Evolutionary conservation across 2,797 vertebrate species (phyloP), one percentile per base, ranked within the genome.

Genomic region (Oreonectes daqikongensis): DNA sequence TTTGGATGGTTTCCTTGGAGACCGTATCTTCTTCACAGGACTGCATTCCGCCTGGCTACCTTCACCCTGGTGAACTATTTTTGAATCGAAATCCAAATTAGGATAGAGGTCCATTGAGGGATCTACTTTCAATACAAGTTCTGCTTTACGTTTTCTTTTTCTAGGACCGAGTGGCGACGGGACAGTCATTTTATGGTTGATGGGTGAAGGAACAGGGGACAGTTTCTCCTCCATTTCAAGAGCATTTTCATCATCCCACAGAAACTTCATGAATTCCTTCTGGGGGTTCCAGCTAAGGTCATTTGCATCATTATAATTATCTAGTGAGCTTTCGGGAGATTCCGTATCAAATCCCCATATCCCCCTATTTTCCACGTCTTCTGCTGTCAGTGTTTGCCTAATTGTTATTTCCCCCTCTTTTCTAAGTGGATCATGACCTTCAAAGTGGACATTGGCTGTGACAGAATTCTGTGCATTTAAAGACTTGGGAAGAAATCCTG

Each of bases 121-220:
- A 85, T 97, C 96, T 14, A 95, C 94, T 92, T 96, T 96, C 84
- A 96, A 95, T 84, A 97, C 96, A 88, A 97, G 95, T 86, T 99
- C 96, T 95, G 97, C 97, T 91, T 98, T 98, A 81, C 96, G 92
- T 89, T 98, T 99, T 71, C 96, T 93, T 82, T 93, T 96, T 88
- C 94, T 96, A 89, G 95, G 93, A 78, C 48, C 85, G 57, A 82
- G 82, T 50, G 84, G 24, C 26, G 86, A 65, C 59, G 70, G 53
- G 67, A 81, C 76, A 71, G 95, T 93, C 79, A 93, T 96, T 88
- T 95, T 97, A 89, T 95, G 94, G 80, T 55, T 87, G 70, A 83
- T 85, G 66, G 85, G 22, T n/a, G 86, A 69, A 76, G 73, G 55
- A 63, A 83, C 77, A 32, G 89, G 81, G 1, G 90, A 85, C 82